Evolutionary conservation across 2,888 invertebrate genomes (phyloP).

Genomic region (Calameuta filiformis): DNA sequence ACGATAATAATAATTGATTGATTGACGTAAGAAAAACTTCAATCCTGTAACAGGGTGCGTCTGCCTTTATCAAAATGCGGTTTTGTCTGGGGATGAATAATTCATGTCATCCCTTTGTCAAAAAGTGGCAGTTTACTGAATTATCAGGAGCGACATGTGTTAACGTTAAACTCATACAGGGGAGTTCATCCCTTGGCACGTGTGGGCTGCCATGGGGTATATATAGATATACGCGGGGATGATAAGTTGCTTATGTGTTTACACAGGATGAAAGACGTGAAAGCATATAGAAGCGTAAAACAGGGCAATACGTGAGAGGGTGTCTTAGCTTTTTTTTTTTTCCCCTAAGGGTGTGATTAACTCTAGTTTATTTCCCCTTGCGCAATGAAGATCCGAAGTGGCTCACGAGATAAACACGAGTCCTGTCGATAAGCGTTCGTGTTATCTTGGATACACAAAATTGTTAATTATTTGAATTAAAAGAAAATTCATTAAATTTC

Average conservation of each 20-base stretch:
- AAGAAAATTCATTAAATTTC: neutral
- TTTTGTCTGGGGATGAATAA: neutral
- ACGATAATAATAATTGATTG: neutral
- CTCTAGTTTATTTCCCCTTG: slow-evolving; percentile 27
- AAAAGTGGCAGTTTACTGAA: neutral
- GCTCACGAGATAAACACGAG: neutral
- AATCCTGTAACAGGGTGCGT: neutral
- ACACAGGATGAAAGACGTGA: neutral
- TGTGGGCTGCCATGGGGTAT: neutral
- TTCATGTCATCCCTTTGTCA: neutral
- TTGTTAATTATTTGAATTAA: no score
- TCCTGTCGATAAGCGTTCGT: slow-evolving; percentile 4
- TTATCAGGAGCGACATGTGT: neutral
- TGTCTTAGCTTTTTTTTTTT: slow-evolving; percentile 25
- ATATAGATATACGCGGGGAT: neutral
- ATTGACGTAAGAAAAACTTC: neutral
- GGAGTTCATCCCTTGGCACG: neutral
- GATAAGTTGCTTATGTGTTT: slow-evolving; percentile 1
- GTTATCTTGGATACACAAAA: neutral
- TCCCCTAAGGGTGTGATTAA: slow-evolving; percentile 26
- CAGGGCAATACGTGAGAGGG: slow-evolving; percentile 7
- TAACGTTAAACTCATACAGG: neutral
- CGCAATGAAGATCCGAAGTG: neutral
- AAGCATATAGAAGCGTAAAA: slow-evolving; percentile 5
- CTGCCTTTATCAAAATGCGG: neutral